Percentiles rank a stretch among this genome's conserved stretches.
phyloP scores from a whole-genome alignment of 1,140 invertebrate genomes.

The Halyomorpha halys region DNA sequence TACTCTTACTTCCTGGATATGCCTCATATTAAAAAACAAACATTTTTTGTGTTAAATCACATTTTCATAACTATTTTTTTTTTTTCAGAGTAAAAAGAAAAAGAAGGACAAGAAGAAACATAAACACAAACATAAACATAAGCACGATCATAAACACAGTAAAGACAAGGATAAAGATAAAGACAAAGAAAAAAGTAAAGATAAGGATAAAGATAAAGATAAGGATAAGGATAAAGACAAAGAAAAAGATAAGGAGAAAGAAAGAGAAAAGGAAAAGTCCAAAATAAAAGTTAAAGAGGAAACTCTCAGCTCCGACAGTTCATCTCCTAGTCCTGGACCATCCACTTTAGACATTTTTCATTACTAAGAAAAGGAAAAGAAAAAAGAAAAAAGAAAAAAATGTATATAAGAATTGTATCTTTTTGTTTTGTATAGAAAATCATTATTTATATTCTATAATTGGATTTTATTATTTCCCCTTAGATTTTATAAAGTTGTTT shows the following conservation, averaged over 20 bases:
- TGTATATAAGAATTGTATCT: too few relatives aligned
- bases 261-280: slow-evolving; percentile 27
- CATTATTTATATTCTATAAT: too few relatives aligned
- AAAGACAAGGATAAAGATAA: slow-evolving; percentile 36
- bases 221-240: slow-evolving; percentile 29
- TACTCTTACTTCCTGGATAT: too few relatives aligned
- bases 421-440: too few relatives aligned
- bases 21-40: too few relatives aligned
- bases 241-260: slow-evolving; percentile 36
- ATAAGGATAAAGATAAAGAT: neutral
- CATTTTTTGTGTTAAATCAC: too few relatives aligned
- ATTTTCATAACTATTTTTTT: slow-evolving; percentile 30
- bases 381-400: too few relatives aligned
- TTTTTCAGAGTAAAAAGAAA: slow-evolving; percentile 70
- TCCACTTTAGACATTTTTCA: neutral
- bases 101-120: slow-evolving; percentile 74
- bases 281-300: slow-evolving; percentile 43
- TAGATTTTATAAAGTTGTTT: too few relatives aligned
- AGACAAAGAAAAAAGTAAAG: slow-evolving; percentile 18
- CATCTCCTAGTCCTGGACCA: slow-evolving; percentile 41
- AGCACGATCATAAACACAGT: slow-evolving; percentile 52
- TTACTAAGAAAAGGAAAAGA: neutral
- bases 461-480: too few relatives aligned
- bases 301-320: slow-evolving; percentile 52
- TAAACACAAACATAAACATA: slow-evolving; percentile 61